These are phyloP conservation scores for Eilema depressum DNA, from an alignment of 2,888 invertebrate species.

Conservation along the genomic window DNA sequence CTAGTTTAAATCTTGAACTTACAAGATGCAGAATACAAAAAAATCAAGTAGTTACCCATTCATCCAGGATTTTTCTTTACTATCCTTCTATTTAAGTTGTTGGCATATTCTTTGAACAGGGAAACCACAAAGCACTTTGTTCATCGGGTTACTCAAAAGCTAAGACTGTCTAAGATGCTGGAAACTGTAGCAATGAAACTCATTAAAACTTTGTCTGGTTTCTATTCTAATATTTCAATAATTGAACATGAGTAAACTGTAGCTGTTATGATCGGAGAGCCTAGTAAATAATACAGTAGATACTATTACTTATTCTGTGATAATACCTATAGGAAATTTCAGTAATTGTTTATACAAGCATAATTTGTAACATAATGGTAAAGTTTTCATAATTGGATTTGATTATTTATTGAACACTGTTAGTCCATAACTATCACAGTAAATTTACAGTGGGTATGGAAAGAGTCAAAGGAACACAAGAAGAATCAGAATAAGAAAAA, in stretches of 20 bases:
- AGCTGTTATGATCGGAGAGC: neutral
- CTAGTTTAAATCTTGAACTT: neutral
- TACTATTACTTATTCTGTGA: too few species aligned
- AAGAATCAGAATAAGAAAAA: too few species aligned
- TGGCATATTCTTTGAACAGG: neutral
- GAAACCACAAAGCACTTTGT: neutral
- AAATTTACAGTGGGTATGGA: too few species aligned
- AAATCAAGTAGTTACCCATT: neutral
- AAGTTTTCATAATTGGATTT: too few species aligned
- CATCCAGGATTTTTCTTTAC: neutral
- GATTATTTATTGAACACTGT: too few species aligned
- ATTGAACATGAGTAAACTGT: neutral
- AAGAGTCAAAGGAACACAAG: too few species aligned
- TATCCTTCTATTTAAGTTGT: neutral
- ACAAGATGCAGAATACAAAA: neutral
- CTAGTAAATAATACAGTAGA: too few species aligned
- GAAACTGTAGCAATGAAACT: neutral
- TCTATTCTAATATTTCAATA: neutral
- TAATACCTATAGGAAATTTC: too few species aligned
- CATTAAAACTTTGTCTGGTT: neutral
- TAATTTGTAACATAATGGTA: too few species aligned
- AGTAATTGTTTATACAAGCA: too few species aligned
- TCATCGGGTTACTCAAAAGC: neutral
- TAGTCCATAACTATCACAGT: too few species aligned
- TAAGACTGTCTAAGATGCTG: neutral